These are phyloP conservation scores for Thera obeliscata DNA, from an alignment of 2,888 invertebrate genomes.

Conservation along the genomic window DNA sequence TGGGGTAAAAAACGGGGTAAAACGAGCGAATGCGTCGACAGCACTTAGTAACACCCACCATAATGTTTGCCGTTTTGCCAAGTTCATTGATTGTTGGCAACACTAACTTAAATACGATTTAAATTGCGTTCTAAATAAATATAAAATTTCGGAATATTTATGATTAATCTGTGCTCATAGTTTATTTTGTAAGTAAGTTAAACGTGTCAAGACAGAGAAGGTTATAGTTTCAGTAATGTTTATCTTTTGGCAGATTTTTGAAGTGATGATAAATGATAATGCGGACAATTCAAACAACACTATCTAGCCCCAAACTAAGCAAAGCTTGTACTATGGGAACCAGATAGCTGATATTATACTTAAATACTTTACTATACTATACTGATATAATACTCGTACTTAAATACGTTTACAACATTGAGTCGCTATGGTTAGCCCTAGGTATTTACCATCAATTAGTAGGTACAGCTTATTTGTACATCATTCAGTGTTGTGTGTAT, in stretches of 20 bases:
- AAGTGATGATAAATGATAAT: no score
- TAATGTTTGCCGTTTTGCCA: constrained; percentile 11
- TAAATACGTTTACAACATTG: neutral
- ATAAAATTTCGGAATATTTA: neutral
- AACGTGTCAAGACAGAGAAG: no score
- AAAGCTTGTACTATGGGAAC: no score
- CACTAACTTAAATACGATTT: constrained; percentile 4
- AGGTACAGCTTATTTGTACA: constrained; percentile 3
- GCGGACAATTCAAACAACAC: no score
- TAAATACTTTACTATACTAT: no score
- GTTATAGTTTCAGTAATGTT: no score
- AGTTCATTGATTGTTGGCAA: constrained; percentile 17
- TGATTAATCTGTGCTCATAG: no score
- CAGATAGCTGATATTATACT: no score
- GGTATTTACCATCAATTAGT: neutral
- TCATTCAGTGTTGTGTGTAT: constrained; percentile 7
- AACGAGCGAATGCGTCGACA: constrained; percentile 27
- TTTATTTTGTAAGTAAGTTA: no score
- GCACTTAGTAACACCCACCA: constrained; percentile 23
- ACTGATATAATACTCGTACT: no score
- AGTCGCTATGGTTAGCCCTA: neutral
- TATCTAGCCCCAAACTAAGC: no score
- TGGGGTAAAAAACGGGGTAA: constrained; percentile 32
- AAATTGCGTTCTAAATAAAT: neutral
- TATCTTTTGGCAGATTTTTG: no score